These are phyloP conservation scores for Telenomus remus DNA, from an alignment of 1,140 invertebrate species.

Conservation along the genomic window DNA sequence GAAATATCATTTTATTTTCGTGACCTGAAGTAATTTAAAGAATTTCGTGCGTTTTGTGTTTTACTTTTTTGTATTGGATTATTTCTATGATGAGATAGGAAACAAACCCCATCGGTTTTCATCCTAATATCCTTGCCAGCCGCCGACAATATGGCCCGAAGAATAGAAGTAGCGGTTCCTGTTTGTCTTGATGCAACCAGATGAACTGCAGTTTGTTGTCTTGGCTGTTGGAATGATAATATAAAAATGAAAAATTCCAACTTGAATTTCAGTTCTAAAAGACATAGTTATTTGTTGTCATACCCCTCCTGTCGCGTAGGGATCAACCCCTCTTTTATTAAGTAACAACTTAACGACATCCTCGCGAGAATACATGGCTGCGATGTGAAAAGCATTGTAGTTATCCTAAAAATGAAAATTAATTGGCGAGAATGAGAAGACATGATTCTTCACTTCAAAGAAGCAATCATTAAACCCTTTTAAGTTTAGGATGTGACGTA, in stretches of 20 bases:
- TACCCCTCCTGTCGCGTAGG: conserved; percentile 93
- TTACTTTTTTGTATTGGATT: neutral
- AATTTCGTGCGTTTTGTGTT: neutral
- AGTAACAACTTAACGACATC: conserved; percentile 95
- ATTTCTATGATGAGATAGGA: neutral
- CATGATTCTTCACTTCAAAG: neutral
- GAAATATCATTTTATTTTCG: conserved; percentile 6
- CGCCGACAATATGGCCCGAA: conserved; percentile 87
- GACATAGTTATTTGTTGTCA: conserved; percentile 69
- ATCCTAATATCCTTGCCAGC: conserved; percentile 92
- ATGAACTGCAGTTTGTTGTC: conserved; percentile 92
- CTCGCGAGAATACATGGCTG: conserved; percentile 94
- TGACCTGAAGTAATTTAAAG: neutral
- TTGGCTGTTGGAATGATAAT: conserved; percentile 76
- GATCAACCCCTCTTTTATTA: conserved; percentile 91
- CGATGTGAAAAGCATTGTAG: conserved; percentile 87
- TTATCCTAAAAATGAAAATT: conserved; percentile 84
- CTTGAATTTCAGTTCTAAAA: conserved; percentile 12
- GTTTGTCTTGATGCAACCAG: conserved; percentile 92
- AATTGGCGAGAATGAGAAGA: neutral
- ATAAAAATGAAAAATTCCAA: conserved; percentile 3
- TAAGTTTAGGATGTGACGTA: conserved; percentile 1
- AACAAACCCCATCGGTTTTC: conserved; percentile 88
- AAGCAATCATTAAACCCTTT: conserved; percentile 10
- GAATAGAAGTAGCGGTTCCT: conserved; percentile 91